A percentile compares a stretch with the other conserved stretches of the same genome.
phyloP scores from a whole-genome alignment of 2,797 vertebrate species.

The Etheostoma perlongum region DNA sequence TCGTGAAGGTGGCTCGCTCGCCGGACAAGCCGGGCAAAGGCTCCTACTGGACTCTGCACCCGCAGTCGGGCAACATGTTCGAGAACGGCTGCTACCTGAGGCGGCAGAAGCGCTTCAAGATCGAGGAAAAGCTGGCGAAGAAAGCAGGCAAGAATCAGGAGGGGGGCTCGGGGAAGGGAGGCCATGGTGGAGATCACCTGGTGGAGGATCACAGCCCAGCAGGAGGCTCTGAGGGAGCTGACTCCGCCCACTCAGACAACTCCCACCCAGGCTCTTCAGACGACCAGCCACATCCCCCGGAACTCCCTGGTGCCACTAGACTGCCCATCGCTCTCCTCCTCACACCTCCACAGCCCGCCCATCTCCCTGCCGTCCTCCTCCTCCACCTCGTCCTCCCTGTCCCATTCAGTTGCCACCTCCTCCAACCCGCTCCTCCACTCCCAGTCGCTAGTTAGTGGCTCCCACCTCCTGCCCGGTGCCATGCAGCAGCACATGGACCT shows the following conservation, averaged over 20 bases:
- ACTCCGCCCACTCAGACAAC: constrained; percentile 86
- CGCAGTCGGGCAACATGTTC: constrained; percentile 94
- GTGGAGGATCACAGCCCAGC: constrained; percentile 82
- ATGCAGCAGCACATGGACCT: constrained; percentile 91
- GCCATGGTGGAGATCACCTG: constrained; percentile 72
- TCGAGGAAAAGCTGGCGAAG: constrained; percentile 89
- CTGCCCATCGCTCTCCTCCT: constrained; percentile 78
- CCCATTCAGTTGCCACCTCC: constrained; percentile 65
- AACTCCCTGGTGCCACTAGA: constrained; percentile 80
- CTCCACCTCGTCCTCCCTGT: constrained; percentile 71
- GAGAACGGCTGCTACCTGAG: constrained; percentile 94
- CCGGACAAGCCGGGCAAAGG: constrained; percentile 94
- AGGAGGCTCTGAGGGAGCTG: constrained; percentile 83
- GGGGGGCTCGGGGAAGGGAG: constrained; percentile 68
- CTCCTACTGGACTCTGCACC: constrained; percentile 94
- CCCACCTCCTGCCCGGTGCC: constrained; percentile 83
- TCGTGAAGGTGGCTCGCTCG: constrained; percentile 92
- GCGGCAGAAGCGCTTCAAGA: constrained; percentile 94
- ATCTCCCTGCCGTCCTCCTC: constrained; percentile 71
- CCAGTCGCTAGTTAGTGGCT: constrained; percentile 73
- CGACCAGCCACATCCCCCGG: constrained; percentile 80
- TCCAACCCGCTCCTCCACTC: constrained; percentile 80
- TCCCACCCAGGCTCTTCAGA: constrained; percentile 85
- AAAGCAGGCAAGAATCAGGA: constrained; percentile 83
- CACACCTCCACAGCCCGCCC: constrained; percentile 79